Evolutionary conservation across 2,113 vertebrate species (phyloP).

Genomic region (Ramphastos sulfuratus): DNA sequence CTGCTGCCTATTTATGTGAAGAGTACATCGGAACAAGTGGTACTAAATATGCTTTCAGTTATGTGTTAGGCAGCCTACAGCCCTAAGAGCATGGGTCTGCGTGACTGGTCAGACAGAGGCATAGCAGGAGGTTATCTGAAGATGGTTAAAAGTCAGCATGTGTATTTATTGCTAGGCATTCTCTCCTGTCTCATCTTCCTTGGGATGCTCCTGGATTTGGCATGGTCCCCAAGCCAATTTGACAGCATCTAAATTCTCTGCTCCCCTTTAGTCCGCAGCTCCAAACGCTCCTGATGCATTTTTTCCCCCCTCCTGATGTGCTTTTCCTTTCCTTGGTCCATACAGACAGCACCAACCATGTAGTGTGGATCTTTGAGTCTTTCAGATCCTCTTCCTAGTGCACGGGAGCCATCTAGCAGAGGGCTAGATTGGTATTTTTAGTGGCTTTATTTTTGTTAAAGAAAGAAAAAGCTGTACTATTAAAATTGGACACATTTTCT

Average conservation of each 20-base stretch:
- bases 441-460: neutral
- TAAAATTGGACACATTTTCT: neutral
- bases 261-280: neutral
- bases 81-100: neutral
- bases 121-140: neutral
- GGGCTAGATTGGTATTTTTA: neutral
- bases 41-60: slow-evolving; percentile 20
- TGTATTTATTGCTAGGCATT: neutral
- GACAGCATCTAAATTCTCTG: neutral
- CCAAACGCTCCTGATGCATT: neutral
- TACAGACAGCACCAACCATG: neutral
- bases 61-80: neutral
- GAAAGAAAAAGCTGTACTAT: neutral
- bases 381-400: neutral
- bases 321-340: neutral
- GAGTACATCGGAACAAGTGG: neutral
- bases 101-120: neutral
- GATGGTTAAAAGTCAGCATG: slow-evolving; percentile 8
- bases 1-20: slow-evolving; percentile 9
- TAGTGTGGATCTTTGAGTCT: neutral
- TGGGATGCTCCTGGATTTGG: neutral
- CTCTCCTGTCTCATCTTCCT: neutral
- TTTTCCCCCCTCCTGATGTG: neutral
- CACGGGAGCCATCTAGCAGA: neutral
- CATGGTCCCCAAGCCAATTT: neutral